These are phyloP conservation scores for Cephus spinipes DNA, from an alignment of 2,888 invertebrate genomes.

Conservation along the genomic window DNA sequence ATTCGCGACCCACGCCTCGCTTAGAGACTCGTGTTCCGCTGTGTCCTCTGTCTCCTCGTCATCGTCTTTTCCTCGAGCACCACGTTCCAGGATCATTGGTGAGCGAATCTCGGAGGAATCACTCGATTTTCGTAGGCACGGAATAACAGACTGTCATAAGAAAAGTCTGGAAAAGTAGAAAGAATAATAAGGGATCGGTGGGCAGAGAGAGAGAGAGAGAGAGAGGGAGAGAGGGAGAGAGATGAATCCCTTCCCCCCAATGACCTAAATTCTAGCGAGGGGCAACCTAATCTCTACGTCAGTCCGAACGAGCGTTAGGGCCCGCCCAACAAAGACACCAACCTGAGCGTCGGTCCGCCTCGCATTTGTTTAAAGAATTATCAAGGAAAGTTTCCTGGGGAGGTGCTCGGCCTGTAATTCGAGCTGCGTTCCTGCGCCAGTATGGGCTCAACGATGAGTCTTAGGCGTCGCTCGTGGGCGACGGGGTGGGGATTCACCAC, in stretches of 20 bases:
- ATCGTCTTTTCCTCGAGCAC: too few relatives aligned
- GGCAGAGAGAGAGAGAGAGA: too few relatives aligned
- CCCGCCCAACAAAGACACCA: constrained; percentile 15
- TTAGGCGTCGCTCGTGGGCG: constrained; percentile 30
- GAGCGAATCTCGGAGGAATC: too few relatives aligned
- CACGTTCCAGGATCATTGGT: too few relatives aligned
- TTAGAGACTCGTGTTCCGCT: too few relatives aligned
- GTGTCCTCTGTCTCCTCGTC: too few relatives aligned
- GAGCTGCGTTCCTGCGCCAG: constrained; percentile 9
- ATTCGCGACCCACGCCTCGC: too few relatives aligned
- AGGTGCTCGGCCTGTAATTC: constrained; percentile 29
- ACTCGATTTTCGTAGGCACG: too few relatives aligned
- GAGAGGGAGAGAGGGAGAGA: too few relatives aligned
- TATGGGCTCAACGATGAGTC: constrained; percentile 22
- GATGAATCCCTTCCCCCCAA: neutral
- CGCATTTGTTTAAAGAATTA: constrained; percentile 65
- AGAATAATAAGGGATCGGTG: too few relatives aligned
- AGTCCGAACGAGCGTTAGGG: constrained; percentile 13
- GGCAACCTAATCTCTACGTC: constrained; percentile 13
- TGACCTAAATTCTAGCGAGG: constrained; percentile 21
- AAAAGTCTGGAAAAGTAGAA: too few relatives aligned
- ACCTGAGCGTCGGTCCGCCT: constrained; percentile 2
- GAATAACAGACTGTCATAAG: too few relatives aligned
- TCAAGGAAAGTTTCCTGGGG: constrained; percentile 59
- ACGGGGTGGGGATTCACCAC: constrained; percentile 49